Percentiles rank a stretch among this genome's conserved stretches.
phyloP scores from a whole-genome alignment of 2,797 vertebrate species.

The Intellagama lesueurii region DNA sequence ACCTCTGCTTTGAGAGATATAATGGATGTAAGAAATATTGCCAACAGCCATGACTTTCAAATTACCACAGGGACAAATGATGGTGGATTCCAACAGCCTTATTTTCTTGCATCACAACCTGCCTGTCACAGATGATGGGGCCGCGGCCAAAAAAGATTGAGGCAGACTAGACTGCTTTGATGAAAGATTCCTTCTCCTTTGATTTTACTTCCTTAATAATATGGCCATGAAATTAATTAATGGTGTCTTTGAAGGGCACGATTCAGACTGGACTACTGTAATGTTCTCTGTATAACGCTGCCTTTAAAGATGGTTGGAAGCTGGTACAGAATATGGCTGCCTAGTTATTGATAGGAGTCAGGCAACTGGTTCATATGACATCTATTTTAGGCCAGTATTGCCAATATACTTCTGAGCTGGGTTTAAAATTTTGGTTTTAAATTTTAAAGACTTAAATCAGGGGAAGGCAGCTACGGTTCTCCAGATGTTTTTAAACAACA shows the following conservation, averaged over 20 bases:
- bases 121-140: neutral
- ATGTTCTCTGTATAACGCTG: neutral
- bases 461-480: too few species aligned
- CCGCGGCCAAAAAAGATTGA: neutral
- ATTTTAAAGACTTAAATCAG: neutral
- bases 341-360: neutral
- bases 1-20: neutral
- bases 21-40: neutral
- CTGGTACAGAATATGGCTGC: neutral
- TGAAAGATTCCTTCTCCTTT: neutral
- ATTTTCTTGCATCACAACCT: neutral
- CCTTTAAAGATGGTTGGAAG: neutral
- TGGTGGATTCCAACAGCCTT: neutral
- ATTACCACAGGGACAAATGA: too few species aligned
- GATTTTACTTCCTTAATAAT: neutral
- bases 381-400: neutral
- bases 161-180: neutral
- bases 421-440: neutral
- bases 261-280: neutral
- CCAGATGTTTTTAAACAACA: too few species aligned
- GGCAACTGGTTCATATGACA: neutral
- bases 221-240: neutral
- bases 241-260: neutral
- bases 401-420: neutral
- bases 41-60: neutral